Evolutionary conservation across 2,113 vertebrate species (phyloP), one percentile per base, ranked within the genome.

Genomic region (Nansenia antarctica): DNA sequence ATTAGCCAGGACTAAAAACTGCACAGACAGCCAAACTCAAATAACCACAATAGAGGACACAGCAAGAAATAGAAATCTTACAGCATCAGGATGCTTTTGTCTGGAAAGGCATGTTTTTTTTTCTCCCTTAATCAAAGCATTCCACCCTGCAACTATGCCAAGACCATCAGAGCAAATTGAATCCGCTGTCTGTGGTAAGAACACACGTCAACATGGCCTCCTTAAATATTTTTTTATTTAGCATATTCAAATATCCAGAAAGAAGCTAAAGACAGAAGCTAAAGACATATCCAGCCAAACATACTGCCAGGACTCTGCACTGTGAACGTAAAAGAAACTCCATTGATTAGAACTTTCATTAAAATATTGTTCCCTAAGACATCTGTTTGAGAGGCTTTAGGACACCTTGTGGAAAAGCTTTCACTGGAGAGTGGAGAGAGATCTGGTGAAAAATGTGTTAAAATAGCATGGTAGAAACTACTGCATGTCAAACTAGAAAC

Each of bases 1-100:
- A 81, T 85, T 78, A 72, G 77, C 35, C 34, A 5, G 66, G 72
- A 79, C 77, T 71, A 69, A 80, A 82, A 85, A 64, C 76, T 69
- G 78, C 76, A 77, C 65, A 76, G 72, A 70, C 59, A 69, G 80
- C 77, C 65, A 64, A 82, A 75, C 45, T 24, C 58, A 70, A 70
- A 70, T 69, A 80, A 58, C 67, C 67, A 59, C 59, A 75, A 72
- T 60, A 64, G 70, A 70, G 59, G 69, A 66, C 62, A 39, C 47
- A 18, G 53, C 63, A 47, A 7, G 57, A 54, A 12, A 42, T 42
- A 34, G 7, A 31, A n/a, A 31, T 18, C 57, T 59, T 20, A 62
- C 22, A 39, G n/a, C 35, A 62, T 14, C 35, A 27, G 61, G 12
- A 64, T n/a, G 39, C 5, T 27, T 22, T 39, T 15, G 37, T 27